A percentile compares a stretch with the other conserved stretches of the same genome.
These are phyloP conservation scores for Caradrina clavipalpis DNA, from an alignment of 2,888 invertebrate genomes.

Conservation along the genomic window DNA sequence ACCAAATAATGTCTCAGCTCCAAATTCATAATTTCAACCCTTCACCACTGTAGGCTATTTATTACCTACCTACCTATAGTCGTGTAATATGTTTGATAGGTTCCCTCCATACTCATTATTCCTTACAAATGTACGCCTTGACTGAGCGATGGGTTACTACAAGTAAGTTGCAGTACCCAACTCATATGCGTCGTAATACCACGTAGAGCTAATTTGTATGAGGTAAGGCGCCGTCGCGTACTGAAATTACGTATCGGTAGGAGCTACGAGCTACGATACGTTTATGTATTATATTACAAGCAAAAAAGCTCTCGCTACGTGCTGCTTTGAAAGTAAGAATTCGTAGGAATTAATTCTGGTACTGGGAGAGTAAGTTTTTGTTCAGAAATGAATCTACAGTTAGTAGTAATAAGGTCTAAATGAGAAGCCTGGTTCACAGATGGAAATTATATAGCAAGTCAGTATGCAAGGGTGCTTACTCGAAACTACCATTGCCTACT, in stretches of 20 bases:
- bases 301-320: constrained; percentile 32
- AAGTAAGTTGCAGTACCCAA: constrained; percentile 39
- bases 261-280: constrained; percentile 32
- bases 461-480: too few relatives aligned
- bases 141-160: constrained; percentile 26
- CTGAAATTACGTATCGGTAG: constrained; percentile 45
- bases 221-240: constrained; percentile 19
- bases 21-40: too few relatives aligned
- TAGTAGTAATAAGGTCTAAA: too few relatives aligned
- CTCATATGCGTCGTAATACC: constrained; percentile 31
- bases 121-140: constrained; percentile 20
- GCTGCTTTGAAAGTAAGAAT: constrained; percentile 5
- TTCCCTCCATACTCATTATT: constrained; percentile 34
- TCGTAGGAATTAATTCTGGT: constrained; percentile 13
- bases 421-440: too few relatives aligned
- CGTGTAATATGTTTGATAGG: background rate
- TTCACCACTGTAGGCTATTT: too few relatives aligned
- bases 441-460: too few relatives aligned
- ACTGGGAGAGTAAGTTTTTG: background rate
- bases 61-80: too few relatives aligned
- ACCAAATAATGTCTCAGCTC: too few relatives aligned
- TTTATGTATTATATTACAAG: constrained; percentile 7
- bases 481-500: too few relatives aligned
- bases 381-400: background rate
- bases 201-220: constrained; percentile 53